Conservation (phyloP, 2,113 vertebrate species). For the Ondatra zibethicus region DNA sequence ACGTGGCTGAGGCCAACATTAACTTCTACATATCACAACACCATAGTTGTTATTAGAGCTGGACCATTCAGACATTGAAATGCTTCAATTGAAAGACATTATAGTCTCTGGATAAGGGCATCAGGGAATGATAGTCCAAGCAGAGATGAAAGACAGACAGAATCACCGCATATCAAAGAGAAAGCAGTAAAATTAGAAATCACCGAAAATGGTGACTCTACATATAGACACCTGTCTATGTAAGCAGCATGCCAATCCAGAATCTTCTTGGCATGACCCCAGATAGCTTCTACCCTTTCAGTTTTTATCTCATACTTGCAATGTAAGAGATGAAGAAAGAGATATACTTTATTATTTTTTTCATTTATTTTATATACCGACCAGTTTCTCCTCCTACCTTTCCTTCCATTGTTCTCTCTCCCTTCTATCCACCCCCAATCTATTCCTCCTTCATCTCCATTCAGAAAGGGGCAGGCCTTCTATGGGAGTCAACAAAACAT, state of each 20-base stretch:
- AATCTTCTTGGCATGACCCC: not conserved
- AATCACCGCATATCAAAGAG: not conserved
- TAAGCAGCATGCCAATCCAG: not conserved
- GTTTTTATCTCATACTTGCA: not conserved
- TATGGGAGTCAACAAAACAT: too few species aligned
- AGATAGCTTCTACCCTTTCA: not conserved
- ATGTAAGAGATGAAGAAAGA: not conserved
- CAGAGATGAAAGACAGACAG: not conserved
- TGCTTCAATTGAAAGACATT: not conserved
- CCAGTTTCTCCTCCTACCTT: too few species aligned
- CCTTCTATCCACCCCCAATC: too few species aligned
- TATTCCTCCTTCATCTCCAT: too few species aligned
- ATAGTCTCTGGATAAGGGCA: not conserved
- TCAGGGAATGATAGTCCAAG: not conserved
- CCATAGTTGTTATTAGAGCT: not conserved
- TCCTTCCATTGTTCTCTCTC: too few species aligned
- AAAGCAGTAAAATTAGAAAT: not conserved
- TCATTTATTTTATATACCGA: too few species aligned
- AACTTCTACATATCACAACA: not conserved
- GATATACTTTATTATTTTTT: too few species aligned
- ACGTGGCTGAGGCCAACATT: not conserved
- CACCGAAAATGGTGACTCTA: not conserved
- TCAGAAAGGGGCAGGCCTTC: too few species aligned
- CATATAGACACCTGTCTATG: not conserved
- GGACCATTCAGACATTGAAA: not conserved